These are phyloP conservation scores for Anoplolepis gracilipes DNA, from an alignment of 1,140 invertebrate species.

Conservation along the genomic window DNA sequence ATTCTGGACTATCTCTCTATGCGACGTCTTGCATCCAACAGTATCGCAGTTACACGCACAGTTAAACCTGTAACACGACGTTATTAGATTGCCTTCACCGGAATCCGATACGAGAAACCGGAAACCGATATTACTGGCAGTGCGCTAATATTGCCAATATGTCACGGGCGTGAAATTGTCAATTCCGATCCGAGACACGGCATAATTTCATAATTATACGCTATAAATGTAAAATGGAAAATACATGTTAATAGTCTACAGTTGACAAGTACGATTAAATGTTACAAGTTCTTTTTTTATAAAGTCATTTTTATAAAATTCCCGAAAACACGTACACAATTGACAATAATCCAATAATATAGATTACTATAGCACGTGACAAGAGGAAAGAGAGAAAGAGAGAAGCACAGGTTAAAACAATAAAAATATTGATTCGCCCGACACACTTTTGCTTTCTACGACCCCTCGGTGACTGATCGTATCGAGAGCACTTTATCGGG, in stretches of 20 bases:
- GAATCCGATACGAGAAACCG: constrained; percentile 43
- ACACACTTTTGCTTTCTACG: background rate
- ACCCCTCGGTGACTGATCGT: background rate
- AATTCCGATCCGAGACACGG: background rate
- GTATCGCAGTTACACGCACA: constrained; percentile 14
- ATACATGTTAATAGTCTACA: background rate
- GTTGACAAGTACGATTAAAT: background rate
- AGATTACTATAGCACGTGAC: background rate
- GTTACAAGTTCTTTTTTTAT: background rate
- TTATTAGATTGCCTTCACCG: constrained; percentile 52
- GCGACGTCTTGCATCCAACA: background rate
- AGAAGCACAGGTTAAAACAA: background rate
- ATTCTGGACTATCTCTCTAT: background rate
- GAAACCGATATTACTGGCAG: constrained; percentile 36
- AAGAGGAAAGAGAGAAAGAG: too few relatives aligned
- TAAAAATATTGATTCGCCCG: constrained; percentile 33
- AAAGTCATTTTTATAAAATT: background rate
- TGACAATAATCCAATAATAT: background rate
- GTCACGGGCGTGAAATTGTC: constrained; percentile 36
- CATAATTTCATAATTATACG: constrained; percentile 14
- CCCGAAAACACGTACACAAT: background rate
- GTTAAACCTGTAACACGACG: constrained; percentile 40
- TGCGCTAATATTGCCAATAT: constrained; percentile 45
- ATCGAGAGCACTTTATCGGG: constrained; percentile 61
- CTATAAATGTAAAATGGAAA: background rate